Base-by-base conservation (phyloP, 1,140 invertebrate species). In the Drosophila equinoxialis region DNA sequence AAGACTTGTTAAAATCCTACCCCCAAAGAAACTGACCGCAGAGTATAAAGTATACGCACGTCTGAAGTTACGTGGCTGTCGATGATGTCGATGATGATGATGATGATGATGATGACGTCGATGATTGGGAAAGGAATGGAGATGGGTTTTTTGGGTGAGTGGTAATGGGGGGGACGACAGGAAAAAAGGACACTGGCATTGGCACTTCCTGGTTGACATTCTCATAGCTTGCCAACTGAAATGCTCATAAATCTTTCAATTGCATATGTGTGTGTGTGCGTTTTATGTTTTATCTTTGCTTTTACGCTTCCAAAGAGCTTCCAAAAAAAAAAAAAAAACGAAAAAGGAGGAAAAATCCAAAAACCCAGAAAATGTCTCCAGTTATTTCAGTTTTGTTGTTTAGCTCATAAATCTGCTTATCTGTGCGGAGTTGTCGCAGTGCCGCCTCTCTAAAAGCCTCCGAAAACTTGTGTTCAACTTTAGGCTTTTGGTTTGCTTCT, bases 401-500 rank as follows among this genome's bases (percentile, higher is more conserved):
- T 83, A 87, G 83, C 83, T 87, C 83, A 87, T 87, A 89, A 87
- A 87, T 87, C 83, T 87, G 83, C 83, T 87, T 87, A 87, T 87
- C 83, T 87, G 84, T 51, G 68, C 57, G 58, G 45, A 80, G 70
- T 77, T 59, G 84, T 69, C 73, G 73, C 79, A 71, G 74, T 74
- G 65, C 39, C 42, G 67, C 57, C 37, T 39, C 68, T 65, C 51
- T 67, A 74, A 83, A 77, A 81, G 82, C 75, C 78, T 79, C 58
- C 62, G 68, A 81, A 73, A 81, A 48, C 61, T 84, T 54, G 58
- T 45, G 39, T 20, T 42, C 23, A 67, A 13, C 35, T 71, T 71
- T 67, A 26, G 23, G 23, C 23, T 30, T 60, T 69, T 62, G 64
- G 57, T 81, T 68, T 76, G 63, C 42, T 51, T 65, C 68, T 69